Evolutionary conservation across 2,888 invertebrate species (phyloP).

Genomic region (Iselma pallidipennis): DNA sequence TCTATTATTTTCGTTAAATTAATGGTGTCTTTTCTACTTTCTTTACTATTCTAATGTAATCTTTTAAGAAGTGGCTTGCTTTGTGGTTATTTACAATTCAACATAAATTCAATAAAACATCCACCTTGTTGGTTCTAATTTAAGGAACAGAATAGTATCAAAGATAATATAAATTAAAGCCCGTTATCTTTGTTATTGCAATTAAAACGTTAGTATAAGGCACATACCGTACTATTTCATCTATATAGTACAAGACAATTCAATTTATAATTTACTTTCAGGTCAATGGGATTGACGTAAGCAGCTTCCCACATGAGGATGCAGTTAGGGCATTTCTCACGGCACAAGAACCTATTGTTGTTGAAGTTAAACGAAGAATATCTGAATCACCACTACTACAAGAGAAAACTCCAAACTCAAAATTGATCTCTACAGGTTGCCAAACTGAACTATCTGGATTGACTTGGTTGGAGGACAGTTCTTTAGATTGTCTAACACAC

Average conservation of each 20-base stretch:
- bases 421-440: conserved; percentile 57
- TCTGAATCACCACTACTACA: conserved; percentile 37
- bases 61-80: background rate
- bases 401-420: conserved; percentile 32
- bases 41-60: background rate
- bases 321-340: conserved; percentile 64
- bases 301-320: conserved; percentile 64
- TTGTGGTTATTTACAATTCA: background rate
- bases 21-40: background rate
- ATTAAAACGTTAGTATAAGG: background rate
- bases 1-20: no score
- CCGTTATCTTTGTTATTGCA: background rate
- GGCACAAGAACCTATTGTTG: conserved; percentile 63
- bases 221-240: background rate
- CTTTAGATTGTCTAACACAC: conserved; percentile 60
- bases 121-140: background rate
- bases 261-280: conserved; percentile 44
- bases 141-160: background rate
- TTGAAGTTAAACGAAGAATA: conserved; percentile 61
- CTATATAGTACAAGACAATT: background rate
- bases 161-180: background rate
- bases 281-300: conserved; percentile 66
- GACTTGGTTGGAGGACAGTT: conserved; percentile 54
- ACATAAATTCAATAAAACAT: background rate
- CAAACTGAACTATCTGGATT: conserved; percentile 61